Evolutionary conservation across 2,113 vertebrate genomes (phyloP), one percentile per base, ranked within the genome.

Genomic region (Thunnus thynnus): DNA sequence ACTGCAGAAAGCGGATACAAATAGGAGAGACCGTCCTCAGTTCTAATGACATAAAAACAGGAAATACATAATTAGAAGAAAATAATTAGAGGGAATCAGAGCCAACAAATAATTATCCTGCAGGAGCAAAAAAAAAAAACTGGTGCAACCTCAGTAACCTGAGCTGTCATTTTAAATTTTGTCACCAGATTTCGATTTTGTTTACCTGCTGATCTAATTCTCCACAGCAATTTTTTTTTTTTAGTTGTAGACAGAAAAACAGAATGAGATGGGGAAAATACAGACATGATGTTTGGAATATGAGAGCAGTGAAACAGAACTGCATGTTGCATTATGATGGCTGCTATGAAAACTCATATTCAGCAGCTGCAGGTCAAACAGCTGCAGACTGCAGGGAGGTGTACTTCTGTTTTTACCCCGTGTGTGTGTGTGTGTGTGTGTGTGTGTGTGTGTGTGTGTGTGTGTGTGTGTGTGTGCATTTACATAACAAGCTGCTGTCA

Each of bases 301-400:
- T 65, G 62, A 50, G 52, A 18, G 50, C 17, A 1, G 30, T 2
- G 4, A 72, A 5, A 36, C 32, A 8, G n/a, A 32, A 71, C 52
- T 51, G 75, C 18, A 9, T 1, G 14, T 30, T 25, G 3, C 1
- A 36, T 36, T 36, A 36, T 30, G 61, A 46, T 57, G 13, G 50
- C 36, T 36, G 70, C 25, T 46, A 44, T 20, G 27, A 25, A 66
- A 61, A 36, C 65, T 27, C 9, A 0, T 27, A 58, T 77, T 68
- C 51, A 55, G 36, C 80, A 68, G 78, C 79, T 78, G 71, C 71
- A 70, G 64, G 84, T 82, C 69, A 66, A 74, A 79, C 76, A 79
- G 68, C 80, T 77, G 80, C 81, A 82, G 3, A 14, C 3, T 13
- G 63, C 47, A 13, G 41, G 4, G 44, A 68, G 32, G 30, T 58